Percentiles rank a stretch among this genome's conserved stretches.
phyloP scores from a whole-genome alignment of 2,113 vertebrate species.

The Taurulus bubalis region DNA sequence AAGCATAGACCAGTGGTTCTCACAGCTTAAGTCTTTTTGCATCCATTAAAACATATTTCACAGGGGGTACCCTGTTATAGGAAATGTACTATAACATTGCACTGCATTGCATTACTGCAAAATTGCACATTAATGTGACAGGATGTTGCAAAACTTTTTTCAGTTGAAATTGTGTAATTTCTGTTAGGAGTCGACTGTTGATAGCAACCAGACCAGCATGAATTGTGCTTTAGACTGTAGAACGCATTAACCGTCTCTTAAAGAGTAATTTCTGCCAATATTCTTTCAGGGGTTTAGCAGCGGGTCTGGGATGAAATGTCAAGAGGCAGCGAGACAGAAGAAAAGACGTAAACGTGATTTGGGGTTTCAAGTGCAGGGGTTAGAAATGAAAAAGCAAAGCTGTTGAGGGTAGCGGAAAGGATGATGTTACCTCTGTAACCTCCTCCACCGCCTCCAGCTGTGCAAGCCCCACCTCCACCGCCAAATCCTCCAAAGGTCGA shows the following conservation, averaged over 20 bases:
- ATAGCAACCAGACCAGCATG: not conserved
- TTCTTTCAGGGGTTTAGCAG: not conserved
- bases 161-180: not conserved
- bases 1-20: no score
- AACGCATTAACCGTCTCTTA: not conserved
- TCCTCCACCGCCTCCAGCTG: slow-evolving; percentile 89
- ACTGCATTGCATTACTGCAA: not conserved
- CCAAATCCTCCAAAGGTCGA: slow-evolving; percentile 90
- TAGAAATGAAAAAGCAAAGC: not conserved
- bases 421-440: slow-evolving; percentile 88
- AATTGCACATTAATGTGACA: not conserved
- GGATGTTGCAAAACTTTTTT: not conserved
- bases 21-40: no score
- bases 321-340: not conserved
- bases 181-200: not conserved
- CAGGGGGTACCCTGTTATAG: no score
- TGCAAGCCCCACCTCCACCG: slow-evolving; percentile 91
- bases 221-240: not conserved
- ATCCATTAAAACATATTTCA: no score
- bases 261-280: not conserved
- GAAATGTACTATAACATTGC: not conserved
- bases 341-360: not conserved
- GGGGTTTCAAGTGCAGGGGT: not conserved
- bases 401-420: not conserved
- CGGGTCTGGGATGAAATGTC: not conserved